Evolutionary conservation across 2,888 invertebrate genomes (phyloP), one percentile per base, ranked within the genome.

Genomic region (Hypena proboscidalis): DNA sequence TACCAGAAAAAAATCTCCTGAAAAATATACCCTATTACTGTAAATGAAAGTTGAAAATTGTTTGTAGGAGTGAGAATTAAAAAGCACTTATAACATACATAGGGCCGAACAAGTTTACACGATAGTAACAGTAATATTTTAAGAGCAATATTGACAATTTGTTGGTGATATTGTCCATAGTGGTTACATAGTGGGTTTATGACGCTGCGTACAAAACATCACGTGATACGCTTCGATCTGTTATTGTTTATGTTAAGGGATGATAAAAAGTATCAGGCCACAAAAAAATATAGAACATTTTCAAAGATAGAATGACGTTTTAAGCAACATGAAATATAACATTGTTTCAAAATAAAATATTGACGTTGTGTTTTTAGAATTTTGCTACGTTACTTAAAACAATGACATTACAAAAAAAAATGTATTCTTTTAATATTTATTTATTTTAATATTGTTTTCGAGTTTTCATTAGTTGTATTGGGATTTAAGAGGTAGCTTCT

Each of bases 51-150:
- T 37, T 34, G 7, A 40, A 30, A 59, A 40, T 59, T 5, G 8
- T n/a, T 15, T 52, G 40, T 7, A 1, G 2, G 2, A 8, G 3
- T 15, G 1, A 21, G 34, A 45, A 37, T 39, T 47, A 39, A 51
- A 59, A 52, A 40, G 37, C 44, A 46, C 55, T 67, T 65, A 62
- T 70, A 64, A 66, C 70, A 64, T 64, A 68, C 69, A 65, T 67
- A 74, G 70, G 67, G 68, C 57, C 56, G 58, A 67, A 64, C 61
- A 63, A 73, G 57, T 77, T 75, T 73, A 74, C 70, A 70, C 53
- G 77, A 74, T 73, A 75, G 70, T 74, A 70, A 73, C 69, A 61
- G 71, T 67, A 68, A 74, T 79, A 80, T 75, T 79, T 77, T 80
- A 77, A 75, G 70, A 67, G 64, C 53, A 70, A 73, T 74, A 73